Base-by-base conservation (phyloP, 2,113 vertebrate genomes). In the Carollia perspicillata region DNA sequence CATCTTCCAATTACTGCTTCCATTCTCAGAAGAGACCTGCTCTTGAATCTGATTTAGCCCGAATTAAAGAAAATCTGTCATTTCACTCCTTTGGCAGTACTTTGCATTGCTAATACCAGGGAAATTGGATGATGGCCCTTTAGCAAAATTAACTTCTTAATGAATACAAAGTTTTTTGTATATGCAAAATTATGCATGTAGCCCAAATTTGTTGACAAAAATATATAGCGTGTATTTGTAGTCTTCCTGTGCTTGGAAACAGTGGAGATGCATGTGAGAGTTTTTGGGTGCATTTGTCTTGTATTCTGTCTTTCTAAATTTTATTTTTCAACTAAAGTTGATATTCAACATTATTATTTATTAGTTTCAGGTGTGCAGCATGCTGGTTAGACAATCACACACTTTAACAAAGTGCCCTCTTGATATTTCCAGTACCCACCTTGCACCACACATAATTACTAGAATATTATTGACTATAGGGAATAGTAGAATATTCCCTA, bases 111-210 rank as follows among this genome's bases (percentile, higher is more conserved):
- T 96, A 81, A 81, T 78, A 77, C 17, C 53, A 16, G 60, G 68
- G 20, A 96, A 93, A 94, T 35, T 44, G 33, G 51, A 93, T 94
- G 47, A 44, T 78, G n/a, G 53, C 47, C n/a, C 51, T 77, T 81
- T 40, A 85, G 42, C n/a, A 22, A 97, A 95, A 96, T 85, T 90
- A 93, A 91, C 60, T 93, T 95, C 65, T 90, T 89, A 85, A 96
- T 97, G 66, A 93, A 80, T 40, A 89, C 71, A 35, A 74, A 69
- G 12, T 71, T 93, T 89, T 81, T 71, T 35, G 40, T 60, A 47
- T 14, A 47, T 18, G 68, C 30, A 47, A 75, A 94, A 79, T 83
- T 90, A 90, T 84, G 23, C 42, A 69, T 87, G 63, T 69, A 96
- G 26, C 28, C 7, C 17, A 83, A 51, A 33, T 4, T 47, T 58